Evolutionary conservation across 2,797 vertebrate genomes (phyloP), one percentile per base, ranked within the genome.

Genomic region (Macrochelys suwanniensis): DNA sequence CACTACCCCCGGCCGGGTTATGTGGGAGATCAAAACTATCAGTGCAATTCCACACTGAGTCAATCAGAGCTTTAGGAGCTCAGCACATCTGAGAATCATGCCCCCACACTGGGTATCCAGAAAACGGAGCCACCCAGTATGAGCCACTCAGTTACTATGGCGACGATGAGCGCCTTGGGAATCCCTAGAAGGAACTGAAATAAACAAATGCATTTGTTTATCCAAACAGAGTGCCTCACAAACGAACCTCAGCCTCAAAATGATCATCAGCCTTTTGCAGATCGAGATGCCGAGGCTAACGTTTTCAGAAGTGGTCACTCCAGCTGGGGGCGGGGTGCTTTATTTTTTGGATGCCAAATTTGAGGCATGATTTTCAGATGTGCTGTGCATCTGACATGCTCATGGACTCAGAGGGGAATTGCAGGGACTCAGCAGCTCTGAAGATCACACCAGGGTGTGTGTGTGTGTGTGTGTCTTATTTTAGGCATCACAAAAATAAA

Each of bases 1-100:
- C 15, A 0, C 0, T 2, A 85, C 74, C 5, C 4, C 10, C 80
- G 4, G 37, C 37, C 10, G 1, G 13, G 37, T 1, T 51, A 53
- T 61, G 2, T 78, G 65, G 26, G 0, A 0, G 54, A 31, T 86
- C 3, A 1, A 13, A 74, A 68, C 77, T 33, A 16, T 56, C 0
- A 1, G 90, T 28, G 77, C 45, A 85, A 59, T 81, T 33, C 16
- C 53, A 1, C 84, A 0, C 59, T 79, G 65, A 50, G 37, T 54
- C 37, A 71, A 25, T 37, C 21, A 42, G 68, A 23, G 68, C n/a
- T 5, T 42, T 37, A 42, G 65, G 10, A 9, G 19, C n/a, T 37
- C n/a, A 37, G 65, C 65, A 21, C 17, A 68, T n/a, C 33, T n/a
- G 61, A 65, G 33, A 65, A 65, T 65, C 33, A n/a, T 16, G 33